These are phyloP conservation scores for Pyrrhosoma nymphula DNA, from an alignment of 2,888 invertebrate species.

Conservation along the genomic window DNA sequence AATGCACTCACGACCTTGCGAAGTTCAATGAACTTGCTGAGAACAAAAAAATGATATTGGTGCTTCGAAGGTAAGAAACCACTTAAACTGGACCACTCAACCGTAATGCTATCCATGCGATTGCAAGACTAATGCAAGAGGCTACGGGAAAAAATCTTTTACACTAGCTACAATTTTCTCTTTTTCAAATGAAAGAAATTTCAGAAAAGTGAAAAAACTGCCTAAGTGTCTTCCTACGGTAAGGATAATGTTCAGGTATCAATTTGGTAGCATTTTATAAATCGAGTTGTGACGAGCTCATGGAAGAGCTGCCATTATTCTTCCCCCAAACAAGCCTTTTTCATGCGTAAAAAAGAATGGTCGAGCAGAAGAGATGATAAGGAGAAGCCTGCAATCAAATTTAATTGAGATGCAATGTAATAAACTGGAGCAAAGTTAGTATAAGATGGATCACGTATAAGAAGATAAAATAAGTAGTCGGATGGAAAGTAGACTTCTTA, in stretches of 20 bases:
- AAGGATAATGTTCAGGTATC: background rate
- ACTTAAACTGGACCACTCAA: background rate
- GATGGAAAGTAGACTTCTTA: background rate
- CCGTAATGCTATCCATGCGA: background rate
- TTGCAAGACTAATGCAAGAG: background rate
- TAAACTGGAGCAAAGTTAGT: background rate
- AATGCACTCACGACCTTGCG: background rate
- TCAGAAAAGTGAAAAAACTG: no score
- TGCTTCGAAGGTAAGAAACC: background rate
- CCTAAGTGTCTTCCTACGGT: background rate
- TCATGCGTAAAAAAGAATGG: background rate
- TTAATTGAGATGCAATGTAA: background rate
- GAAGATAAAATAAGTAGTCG: background rate
- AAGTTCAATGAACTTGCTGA: background rate
- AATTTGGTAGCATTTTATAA: background rate
- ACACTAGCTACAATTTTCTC: background rate
- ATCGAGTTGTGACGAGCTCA: background rate
- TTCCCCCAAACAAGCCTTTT: background rate
- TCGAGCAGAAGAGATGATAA: background rate
- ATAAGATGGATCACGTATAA: background rate
- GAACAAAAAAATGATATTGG: background rate
- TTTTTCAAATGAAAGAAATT: background rate
- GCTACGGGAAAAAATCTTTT: background rate
- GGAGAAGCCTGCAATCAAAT: background rate
- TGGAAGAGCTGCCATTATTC: background rate